A percentile compares a stretch with the other conserved stretches of the same genome.
These are phyloP conservation scores for Phaetusa simplex DNA, from an alignment of 2,113 vertebrate species.

Conservation along the genomic window DNA sequence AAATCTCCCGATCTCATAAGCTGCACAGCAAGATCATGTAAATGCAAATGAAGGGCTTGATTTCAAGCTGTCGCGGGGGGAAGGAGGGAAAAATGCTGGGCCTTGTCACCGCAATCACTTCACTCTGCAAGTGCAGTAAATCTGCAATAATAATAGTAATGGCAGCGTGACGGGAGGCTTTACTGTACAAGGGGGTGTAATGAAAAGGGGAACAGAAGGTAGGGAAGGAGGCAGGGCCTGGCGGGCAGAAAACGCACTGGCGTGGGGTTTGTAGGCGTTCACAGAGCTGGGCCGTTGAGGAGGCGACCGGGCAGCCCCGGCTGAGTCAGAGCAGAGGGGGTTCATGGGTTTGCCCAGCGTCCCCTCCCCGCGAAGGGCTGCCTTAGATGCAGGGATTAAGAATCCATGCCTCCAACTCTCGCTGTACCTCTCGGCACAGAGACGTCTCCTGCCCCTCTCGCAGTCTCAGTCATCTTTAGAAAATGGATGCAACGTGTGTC, in stretches of 20 bases:
- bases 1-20: constrained; percentile 89
- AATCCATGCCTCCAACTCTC: neutral
- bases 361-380: neutral
- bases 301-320: neutral
- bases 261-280: neutral
- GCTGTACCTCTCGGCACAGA: neutral
- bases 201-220: constrained; percentile 65
- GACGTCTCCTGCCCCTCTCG: fast-evolving
- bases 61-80: constrained; percentile 86
- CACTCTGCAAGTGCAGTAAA: constrained; percentile 77
- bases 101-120: constrained; percentile 68
- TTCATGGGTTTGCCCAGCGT: neutral
- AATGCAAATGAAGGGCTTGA: constrained; percentile 97
- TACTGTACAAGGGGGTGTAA: constrained; percentile 67
- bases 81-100: constrained; percentile 67
- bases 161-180: constrained; percentile 70
- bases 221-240: neutral
- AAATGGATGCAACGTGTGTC: neutral
- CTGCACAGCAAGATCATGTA: constrained; percentile 94
- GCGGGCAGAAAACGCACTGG: neutral
- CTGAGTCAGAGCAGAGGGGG: neutral
- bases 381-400: neutral
- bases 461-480: neutral
- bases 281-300: neutral
- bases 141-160: constrained; percentile 81